Base-by-base conservation (phyloP, 2,113 vertebrate genomes). In the Cromileptes altivelis region DNA sequence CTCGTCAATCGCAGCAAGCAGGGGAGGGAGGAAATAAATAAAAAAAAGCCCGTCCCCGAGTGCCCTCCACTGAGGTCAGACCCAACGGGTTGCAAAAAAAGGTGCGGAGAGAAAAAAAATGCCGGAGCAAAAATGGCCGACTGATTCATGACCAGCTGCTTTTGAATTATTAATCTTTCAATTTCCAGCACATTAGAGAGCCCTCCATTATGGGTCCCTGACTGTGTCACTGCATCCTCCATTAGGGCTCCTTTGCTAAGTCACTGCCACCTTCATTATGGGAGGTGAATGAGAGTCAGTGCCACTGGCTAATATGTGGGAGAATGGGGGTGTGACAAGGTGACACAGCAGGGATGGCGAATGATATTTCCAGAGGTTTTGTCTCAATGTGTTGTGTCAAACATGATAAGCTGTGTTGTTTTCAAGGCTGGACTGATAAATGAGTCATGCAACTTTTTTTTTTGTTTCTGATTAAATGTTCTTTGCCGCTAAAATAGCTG, bases 131-230 rank as follows among this genome's bases (percentile, higher is more conserved):
- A 93, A 94, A 92, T 92, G 88, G 92, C 87, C 81, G 91, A 92
- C 93, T 97, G 97, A 99, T 97, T 97, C 96, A 98, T 96, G 95
- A 95, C 94, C 92, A 94, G 91, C 93, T 94, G 88, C 95, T 96
- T 95, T 95, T 99, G 96, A 98, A 99, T 99, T 97, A 99, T 99
- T 98, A 96, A 99, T 97, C 94, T 88, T 95, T 96, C 98, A 96
- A 98, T 98, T 97, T 97, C 95, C 95, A 94, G 92, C 42, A 80
- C 95, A 96, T 97, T 96, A 96, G 96, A 95, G 95, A 93, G 94
- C 90, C 88, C 89, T 94, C 93, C 94, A 95, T 95, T 96, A 96
- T 92, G 94, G 89, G 91, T 94, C 92, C 91, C 91, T 86, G 86
- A 80, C 91, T 90, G 88, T 93, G 93, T 90, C 92, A 89, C 87